These are phyloP conservation scores for Melikaiella ostensackeni DNA, from an alignment of 2,888 invertebrate species.

Conservation along the genomic window DNA sequence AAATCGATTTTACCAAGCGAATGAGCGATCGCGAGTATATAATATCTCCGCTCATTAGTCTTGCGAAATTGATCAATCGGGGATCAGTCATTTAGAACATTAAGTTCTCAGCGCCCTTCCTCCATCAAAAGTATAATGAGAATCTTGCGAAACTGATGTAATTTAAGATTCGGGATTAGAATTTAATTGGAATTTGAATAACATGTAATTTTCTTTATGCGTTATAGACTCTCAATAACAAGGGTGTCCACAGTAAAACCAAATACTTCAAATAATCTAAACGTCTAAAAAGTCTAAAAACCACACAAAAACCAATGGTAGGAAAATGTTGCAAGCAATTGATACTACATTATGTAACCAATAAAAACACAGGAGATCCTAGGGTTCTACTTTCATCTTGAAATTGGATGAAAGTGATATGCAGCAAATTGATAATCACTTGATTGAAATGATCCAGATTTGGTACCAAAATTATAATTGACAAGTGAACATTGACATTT, in stretches of 20 bases:
- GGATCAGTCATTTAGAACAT: constrained; percentile 37
- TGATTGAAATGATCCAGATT: too few relatives aligned
- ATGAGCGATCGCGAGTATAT: neutral
- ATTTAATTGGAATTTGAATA: constrained; percentile 2
- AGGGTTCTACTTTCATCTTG: too few relatives aligned
- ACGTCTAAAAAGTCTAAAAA: neutral
- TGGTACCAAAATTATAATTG: too few relatives aligned
- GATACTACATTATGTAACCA: too few relatives aligned
- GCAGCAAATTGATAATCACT: too few relatives aligned
- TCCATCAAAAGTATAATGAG: constrained; percentile 16
- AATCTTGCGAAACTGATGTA: neutral
- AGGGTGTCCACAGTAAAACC: neutral
- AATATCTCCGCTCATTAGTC: constrained; percentile 34
- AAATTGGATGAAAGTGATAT: too few relatives aligned
- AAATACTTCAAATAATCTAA: neutral
- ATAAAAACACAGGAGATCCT: too few relatives aligned
- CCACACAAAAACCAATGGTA: too few relatives aligned
- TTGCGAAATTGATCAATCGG: constrained; percentile 37
- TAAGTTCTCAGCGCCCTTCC: constrained; percentile 25
- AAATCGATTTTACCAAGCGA: constrained; percentile 30
- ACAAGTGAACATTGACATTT: too few relatives aligned
- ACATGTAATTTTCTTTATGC: neutral
- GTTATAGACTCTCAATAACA: neutral
- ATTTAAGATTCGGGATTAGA: neutral
- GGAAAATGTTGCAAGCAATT: too few relatives aligned